Evolutionary conservation across 2,113 vertebrate species (phyloP).

Genomic region (Psophia crepitans): DNA sequence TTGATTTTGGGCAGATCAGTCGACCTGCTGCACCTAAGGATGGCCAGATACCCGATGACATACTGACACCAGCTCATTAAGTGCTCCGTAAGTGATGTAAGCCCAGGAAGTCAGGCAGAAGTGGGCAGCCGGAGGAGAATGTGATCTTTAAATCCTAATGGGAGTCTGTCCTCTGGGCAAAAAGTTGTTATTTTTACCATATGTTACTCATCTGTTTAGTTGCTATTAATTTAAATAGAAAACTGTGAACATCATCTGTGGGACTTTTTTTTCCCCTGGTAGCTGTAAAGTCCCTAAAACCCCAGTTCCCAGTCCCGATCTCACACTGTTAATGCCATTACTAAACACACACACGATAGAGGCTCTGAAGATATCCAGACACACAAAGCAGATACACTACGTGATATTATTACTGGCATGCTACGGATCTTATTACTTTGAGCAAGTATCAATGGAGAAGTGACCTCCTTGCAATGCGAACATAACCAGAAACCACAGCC

Average conservation of each 20-base stretch:
- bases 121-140: neutral
- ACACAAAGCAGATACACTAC: neutral
- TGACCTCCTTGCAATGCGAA: conserved; percentile 36
- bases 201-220: neutral
- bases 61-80: neutral
- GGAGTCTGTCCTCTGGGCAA: neutral
- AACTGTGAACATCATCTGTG: neutral
- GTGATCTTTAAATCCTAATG: neutral
- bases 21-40: neutral
- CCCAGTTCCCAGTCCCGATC: neutral
- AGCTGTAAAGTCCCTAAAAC: conserved; percentile 13
- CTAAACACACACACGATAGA: neutral
- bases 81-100: neutral
- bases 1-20: neutral
- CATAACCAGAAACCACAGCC: conserved; percentile 13
- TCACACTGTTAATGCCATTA: neutral
- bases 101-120: neutral
- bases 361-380: conserved; percentile 9
- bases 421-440: neutral
- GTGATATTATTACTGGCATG: neutral
- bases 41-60: neutral
- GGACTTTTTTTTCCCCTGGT: neutral
- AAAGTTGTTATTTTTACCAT: neutral
- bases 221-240: conserved; percentile 9
- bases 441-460: neutral